Conservation (phyloP, 2,888 invertebrate species). For the Drosophila neutralis region DNA sequence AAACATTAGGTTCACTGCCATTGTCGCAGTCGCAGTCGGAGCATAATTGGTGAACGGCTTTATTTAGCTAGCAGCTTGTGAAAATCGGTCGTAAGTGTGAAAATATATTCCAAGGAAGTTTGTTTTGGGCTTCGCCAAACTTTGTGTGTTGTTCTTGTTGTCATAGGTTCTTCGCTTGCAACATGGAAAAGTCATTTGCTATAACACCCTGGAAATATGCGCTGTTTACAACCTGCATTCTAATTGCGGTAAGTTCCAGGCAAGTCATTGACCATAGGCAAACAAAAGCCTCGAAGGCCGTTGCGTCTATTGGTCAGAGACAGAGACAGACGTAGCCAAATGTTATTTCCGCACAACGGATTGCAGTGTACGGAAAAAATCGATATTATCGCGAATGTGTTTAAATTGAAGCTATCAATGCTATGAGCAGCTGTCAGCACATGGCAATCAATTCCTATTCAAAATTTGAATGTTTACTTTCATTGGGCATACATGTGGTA, state of each 20-base stretch:
- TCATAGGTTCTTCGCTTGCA: constrained; percentile 25
- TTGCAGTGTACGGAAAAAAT: constrained; percentile 31
- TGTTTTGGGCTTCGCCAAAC: background rate
- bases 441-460: constrained; percentile 32
- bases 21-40: constrained; percentile 11
- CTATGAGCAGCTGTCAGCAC: constrained; percentile 41
- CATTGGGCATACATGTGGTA: constrained; percentile 37
- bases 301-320: constrained; percentile 3
- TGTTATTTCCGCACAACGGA: constrained; percentile 19
- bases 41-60: constrained; percentile 15
- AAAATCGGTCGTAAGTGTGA: constrained; percentile 43
- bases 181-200: constrained; percentile 80
- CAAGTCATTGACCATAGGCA: constrained; percentile 31
- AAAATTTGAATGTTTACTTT: constrained; percentile 41
- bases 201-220: constrained; percentile 80
- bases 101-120: constrained; percentile 1
- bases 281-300: background rate
- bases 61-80: constrained; percentile 13
- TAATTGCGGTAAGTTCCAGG: constrained; percentile 77
- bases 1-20: constrained; percentile 30
- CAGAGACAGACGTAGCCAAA: constrained; percentile 41
- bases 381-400: constrained; percentile 27
- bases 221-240: constrained; percentile 70
- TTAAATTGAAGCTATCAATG: background rate
- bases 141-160: background rate